A percentile compares a stretch with the other conserved stretches of the same genome.
These are phyloP conservation scores for Synanthedon vespiformis DNA, from an alignment of 2,888 invertebrate genomes.

Conservation along the genomic window DNA sequence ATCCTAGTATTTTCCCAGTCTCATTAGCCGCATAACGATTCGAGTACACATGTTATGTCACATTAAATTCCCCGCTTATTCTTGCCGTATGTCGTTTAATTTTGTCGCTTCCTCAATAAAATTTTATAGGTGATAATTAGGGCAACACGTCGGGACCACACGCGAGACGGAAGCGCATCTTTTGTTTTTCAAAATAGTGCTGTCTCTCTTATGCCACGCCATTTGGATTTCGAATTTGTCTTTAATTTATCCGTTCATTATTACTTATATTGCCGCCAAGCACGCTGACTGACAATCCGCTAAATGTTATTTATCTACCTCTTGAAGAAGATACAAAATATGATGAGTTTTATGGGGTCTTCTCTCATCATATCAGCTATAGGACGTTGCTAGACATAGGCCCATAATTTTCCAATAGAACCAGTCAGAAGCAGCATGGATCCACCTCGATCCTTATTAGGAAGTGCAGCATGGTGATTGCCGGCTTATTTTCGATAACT, in stretches of 20 bases:
- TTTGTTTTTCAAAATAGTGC: conserved; percentile 9
- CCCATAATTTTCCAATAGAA: too few relatives aligned
- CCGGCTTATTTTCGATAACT: too few relatives aligned
- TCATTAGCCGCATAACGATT: conserved; percentile 1
- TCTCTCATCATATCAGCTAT: too few relatives aligned
- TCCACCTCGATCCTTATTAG: too few relatives aligned
- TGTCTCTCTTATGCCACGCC: conserved; percentile 1
- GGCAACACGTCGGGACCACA: conserved; percentile 27
- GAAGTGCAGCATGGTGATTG: too few relatives aligned
- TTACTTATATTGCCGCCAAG: too few relatives aligned
- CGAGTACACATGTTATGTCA: conserved; percentile 18
- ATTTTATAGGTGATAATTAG: conserved; percentile 55
- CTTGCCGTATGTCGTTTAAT: conserved; percentile 32
- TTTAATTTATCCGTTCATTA: background rate
- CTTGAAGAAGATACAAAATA: too few relatives aligned
- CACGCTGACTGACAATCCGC: too few relatives aligned
- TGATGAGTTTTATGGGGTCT: too few relatives aligned
- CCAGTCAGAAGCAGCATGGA: too few relatives aligned
- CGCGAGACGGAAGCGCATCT: conserved; percentile 11
- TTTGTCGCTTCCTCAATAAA: conserved; percentile 58
- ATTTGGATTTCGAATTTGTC: background rate
- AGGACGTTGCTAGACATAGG: too few relatives aligned
- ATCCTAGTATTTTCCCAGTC: background rate
- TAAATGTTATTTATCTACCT: too few relatives aligned
- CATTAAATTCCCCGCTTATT: conserved; percentile 12